phyloP scores from a whole-genome alignment of 2,113 vertebrate genomes.

The Tringa solitaria region DNA sequence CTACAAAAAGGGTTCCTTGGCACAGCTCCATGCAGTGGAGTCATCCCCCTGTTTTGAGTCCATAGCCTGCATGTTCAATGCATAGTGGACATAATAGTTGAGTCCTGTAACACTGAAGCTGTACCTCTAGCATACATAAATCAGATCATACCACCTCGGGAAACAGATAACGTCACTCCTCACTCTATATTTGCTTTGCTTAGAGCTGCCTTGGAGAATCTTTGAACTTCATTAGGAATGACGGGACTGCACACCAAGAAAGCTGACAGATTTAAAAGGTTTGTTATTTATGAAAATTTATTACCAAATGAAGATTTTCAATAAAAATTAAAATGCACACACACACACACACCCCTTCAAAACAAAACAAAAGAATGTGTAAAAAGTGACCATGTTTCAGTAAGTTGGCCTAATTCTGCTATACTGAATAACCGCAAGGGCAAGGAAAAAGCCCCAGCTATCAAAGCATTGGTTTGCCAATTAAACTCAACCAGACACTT shows the following conservation, averaged over 20 bases:
- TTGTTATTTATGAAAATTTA: neutral
- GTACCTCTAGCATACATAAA: neutral
- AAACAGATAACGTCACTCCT: neutral
- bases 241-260: neutral
- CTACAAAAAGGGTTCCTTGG: neutral
- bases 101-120: neutral
- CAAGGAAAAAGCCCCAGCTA: neutral
- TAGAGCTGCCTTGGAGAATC: neutral
- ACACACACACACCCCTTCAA: neutral
- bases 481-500: conserved; percentile 11
- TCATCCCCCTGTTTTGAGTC: neutral
- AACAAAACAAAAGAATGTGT: neutral
- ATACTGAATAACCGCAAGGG: neutral
- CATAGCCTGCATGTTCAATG: neutral
- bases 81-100: accelerated
- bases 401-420: neutral
- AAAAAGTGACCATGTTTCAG: neutral
- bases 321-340: neutral
- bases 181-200: neutral
- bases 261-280: neutral
- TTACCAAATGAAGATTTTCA: neutral
- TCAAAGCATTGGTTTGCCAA: neutral
- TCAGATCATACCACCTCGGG: neutral
- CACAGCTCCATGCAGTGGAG: neutral
- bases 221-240: neutral